phyloP scores from a whole-genome alignment of 2,797 vertebrate species.

The Muscicapa striata region DNA sequence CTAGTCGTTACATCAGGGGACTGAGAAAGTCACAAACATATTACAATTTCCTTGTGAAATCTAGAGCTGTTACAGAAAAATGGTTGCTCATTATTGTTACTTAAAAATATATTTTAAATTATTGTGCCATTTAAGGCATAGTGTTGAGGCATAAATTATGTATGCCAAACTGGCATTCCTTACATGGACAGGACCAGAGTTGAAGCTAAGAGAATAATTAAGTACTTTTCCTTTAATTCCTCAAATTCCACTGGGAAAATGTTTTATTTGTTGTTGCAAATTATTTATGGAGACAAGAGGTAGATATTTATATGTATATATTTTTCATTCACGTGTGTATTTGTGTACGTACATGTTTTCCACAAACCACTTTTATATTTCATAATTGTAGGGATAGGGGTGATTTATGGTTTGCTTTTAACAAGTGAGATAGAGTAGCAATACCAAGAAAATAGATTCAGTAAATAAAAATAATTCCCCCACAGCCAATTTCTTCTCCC shows the following conservation, averaged over 20 bases:
- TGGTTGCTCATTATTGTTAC: neutral
- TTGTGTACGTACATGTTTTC: neutral
- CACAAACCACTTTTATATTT: neutral
- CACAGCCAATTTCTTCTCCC: neutral
- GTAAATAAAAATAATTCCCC: neutral
- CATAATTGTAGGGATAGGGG: neutral
- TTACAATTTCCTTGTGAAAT: neutral
- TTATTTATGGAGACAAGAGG: neutral
- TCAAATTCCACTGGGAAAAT: neutral
- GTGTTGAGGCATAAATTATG: neutral
- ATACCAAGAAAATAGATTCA: neutral
- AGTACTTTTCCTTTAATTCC: neutral
- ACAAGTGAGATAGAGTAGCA: neutral
- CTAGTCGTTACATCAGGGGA: neutral
- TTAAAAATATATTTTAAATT: neutral
- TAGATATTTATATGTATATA: neutral
- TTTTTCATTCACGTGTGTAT: neutral
- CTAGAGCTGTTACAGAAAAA: neutral
- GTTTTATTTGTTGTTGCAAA: neutral
- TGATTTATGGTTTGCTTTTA: neutral
- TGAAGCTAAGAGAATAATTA: neutral
- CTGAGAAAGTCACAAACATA: neutral
- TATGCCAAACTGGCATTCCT: rapidly evolving
- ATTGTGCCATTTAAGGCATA: neutral
- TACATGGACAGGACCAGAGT: neutral